Evolutionary conservation across 1,140 invertebrate species (phyloP).

Genomic region (Panulirus ornatus): DNA sequence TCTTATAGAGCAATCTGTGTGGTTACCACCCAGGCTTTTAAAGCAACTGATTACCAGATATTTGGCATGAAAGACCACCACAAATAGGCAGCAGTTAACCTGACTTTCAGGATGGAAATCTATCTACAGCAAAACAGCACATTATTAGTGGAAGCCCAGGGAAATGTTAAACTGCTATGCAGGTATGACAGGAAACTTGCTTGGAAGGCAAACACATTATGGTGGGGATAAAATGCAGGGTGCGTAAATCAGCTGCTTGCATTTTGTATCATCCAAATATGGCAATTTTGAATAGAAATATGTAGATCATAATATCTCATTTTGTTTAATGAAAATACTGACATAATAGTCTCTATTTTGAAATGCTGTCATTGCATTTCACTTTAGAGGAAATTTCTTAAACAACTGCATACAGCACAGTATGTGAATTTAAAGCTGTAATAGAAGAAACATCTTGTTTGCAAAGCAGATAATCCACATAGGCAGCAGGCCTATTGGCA

Average conservation of each 20-base stretch:
- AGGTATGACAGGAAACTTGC: constrained; percentile 19
- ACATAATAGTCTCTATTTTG: constrained; percentile 10
- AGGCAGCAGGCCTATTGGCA: constrained; percentile 39
- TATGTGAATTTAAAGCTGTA: constrained; percentile 27
- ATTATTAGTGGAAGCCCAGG: constrained; percentile 59
- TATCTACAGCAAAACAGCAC: constrained; percentile 57
- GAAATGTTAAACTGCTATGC: constrained; percentile 57
- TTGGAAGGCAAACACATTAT: constrained; percentile 54
- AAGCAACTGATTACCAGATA: not conserved
- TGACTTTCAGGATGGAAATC: constrained; percentile 45
- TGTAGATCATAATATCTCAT: constrained; percentile 26
- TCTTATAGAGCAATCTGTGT: not conserved
- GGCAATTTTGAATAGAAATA: not conserved
- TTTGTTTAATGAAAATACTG: constrained; percentile 27
- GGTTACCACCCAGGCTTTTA: not conserved
- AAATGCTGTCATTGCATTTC: constrained; percentile 32
- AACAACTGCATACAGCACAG: constrained; percentile 17
- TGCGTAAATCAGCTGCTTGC: constrained; percentile 25
- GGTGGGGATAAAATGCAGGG: constrained; percentile 34
- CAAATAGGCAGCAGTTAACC: constrained; percentile 29
- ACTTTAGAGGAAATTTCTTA: constrained; percentile 20
- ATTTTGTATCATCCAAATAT: constrained; percentile 1
- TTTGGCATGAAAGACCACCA: not conserved
- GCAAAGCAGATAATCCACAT: constrained; percentile 59
- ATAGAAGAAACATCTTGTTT: constrained; percentile 15